Conservation (phyloP, 1,140 invertebrate species). For the Delia radicum region DNA sequence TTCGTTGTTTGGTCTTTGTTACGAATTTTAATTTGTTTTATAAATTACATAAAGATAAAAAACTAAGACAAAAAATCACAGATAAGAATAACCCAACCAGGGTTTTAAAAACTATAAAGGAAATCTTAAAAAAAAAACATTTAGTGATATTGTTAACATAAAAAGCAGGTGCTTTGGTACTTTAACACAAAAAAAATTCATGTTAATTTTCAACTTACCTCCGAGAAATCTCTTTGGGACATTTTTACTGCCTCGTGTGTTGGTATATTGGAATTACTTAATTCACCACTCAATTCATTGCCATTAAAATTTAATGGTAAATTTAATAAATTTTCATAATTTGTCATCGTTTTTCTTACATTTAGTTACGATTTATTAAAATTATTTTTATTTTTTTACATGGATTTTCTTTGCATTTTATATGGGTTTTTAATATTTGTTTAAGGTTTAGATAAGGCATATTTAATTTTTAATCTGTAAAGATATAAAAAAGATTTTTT, state of each 20-base stretch:
- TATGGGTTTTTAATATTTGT: not conserved
- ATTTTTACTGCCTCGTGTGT: conserved; percentile 49
- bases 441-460: not conserved
- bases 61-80: not conserved
- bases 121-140: not conserved
- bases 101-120: not conserved
- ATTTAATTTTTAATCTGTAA: not conserved
- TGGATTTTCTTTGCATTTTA: not conserved
- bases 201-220: conserved; percentile 39
- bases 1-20: not conserved
- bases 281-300: conserved; percentile 42
- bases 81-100: not conserved
- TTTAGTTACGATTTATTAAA: too few species aligned
- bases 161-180: not conserved
- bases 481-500: not conserved
- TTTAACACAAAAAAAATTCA: not conserved
- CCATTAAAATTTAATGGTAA: conserved; percentile 52
- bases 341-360: conserved; percentile 53
- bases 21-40: conserved; percentile 5
- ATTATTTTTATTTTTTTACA: not conserved
- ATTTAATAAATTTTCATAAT: conserved; percentile 55
- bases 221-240: conserved; percentile 53
- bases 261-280: not conserved
- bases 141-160: not conserved
- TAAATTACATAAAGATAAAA: not conserved